Evolutionary conservation across 2,888 invertebrate genomes (phyloP).

Genomic region (Drosophila ustulata): DNA sequence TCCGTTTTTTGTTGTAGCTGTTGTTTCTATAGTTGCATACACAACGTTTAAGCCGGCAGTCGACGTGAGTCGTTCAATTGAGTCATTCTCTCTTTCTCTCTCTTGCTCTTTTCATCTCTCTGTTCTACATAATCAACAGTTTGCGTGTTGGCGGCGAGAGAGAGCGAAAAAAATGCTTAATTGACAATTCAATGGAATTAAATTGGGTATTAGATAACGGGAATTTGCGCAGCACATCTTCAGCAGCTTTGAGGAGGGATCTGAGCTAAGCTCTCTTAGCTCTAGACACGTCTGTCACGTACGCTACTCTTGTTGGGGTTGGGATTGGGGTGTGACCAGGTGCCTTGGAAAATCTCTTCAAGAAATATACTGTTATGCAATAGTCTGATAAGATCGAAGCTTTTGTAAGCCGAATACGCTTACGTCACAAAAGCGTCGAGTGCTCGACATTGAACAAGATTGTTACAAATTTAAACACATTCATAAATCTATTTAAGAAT

Average conservation of each 20-base stretch:
- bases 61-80: slow-evolving; percentile 21
- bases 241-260: not conserved
- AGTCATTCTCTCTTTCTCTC: slow-evolving; percentile 17
- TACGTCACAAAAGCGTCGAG: slow-evolving; percentile 27
- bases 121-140: slow-evolving; percentile 51
- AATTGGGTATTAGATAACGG: slow-evolving; percentile 68
- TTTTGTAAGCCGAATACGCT: not conserved
- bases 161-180: slow-evolving; percentile 51
- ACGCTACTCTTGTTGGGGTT: not conserved
- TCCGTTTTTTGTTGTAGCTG: slow-evolving; percentile 50
- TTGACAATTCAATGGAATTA: slow-evolving; percentile 66
- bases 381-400: slow-evolving; percentile 25
- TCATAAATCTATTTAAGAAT: slow-evolving; percentile 7
- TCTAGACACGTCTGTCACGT: slow-evolving; percentile 4
- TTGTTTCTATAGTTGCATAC: slow-evolving; percentile 26
- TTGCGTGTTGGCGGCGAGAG: slow-evolving; percentile 16
- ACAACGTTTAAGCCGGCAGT: slow-evolving; percentile 26
- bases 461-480: not conserved
- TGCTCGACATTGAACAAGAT: slow-evolving; percentile 15
- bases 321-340: not conserved
- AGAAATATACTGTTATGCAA: slow-evolving; percentile 7
- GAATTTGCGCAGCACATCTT: slow-evolving; percentile 52
- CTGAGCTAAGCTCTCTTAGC: not conserved
- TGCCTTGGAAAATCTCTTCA: not conserved
- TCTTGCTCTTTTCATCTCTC: not conserved